These are phyloP conservation scores for Drosophila lacertosa DNA, from an alignment of 1,140 invertebrate genomes.

Conservation along the genomic window DNA sequence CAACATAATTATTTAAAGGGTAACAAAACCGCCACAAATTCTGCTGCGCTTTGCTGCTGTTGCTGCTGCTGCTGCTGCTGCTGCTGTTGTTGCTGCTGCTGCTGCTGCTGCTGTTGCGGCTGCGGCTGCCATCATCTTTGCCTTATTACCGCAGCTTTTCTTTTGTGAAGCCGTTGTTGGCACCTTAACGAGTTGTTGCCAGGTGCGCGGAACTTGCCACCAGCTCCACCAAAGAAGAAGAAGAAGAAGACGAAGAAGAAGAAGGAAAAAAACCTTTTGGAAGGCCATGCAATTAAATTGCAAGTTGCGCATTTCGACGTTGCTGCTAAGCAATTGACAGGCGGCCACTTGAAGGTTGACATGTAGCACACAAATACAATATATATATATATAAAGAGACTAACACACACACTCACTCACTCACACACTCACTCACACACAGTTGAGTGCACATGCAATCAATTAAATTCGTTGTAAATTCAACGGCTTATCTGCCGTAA, in stretches of 20 bases:
- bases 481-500: constrained; percentile 80
- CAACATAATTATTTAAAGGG: constrained; percentile 4
- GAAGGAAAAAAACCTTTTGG: constrained; percentile 16
- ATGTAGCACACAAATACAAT: constrained; percentile 32
- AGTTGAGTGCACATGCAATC: constrained; percentile 74
- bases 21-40: constrained; percentile 39
- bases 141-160: constrained; percentile 64
- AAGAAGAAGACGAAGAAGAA: not conserved
- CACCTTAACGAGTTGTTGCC: constrained; percentile 58
- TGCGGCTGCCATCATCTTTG: constrained; percentile 57
- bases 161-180: constrained; percentile 50
- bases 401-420: constrained; percentile 5
- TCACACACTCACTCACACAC: constrained; percentile 6
- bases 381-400: constrained; percentile 8
- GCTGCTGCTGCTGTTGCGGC: constrained; percentile 23
- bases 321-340: constrained; percentile 72
- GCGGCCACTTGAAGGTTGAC: constrained; percentile 64
- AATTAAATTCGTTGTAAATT: constrained; percentile 83
- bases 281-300: constrained; percentile 70
- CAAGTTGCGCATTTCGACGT: constrained; percentile 44
- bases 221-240: not conserved
- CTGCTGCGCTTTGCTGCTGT: constrained; percentile 36
- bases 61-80: constrained; percentile 30
- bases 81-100: constrained; percentile 2
- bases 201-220: constrained; percentile 25